These are phyloP conservation scores for Formica selysi DNA, from an alignment of 1,140 invertebrate species.

Conservation along the genomic window DNA sequence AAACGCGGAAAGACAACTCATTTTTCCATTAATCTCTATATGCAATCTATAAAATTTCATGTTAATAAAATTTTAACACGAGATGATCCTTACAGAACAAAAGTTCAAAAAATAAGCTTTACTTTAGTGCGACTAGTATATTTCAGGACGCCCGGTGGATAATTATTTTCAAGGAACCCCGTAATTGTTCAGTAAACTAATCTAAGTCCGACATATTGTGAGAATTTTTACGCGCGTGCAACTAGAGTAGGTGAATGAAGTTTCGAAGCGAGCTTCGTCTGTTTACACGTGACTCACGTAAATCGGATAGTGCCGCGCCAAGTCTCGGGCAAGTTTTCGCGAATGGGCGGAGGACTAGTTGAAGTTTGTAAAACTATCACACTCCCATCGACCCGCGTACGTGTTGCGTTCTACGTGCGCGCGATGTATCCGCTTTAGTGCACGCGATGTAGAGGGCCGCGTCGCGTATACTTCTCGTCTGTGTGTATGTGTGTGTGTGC, in stretches of 20 bases:
- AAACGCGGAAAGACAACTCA: not conserved
- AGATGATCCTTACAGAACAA: no score
- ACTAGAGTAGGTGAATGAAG: conserved; percentile 32
- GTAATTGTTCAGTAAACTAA: not conserved
- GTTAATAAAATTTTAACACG: not conserved
- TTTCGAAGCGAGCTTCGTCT: conserved; percentile 43
- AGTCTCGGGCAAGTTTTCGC: conserved; percentile 59
- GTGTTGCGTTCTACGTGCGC: conserved; percentile 33
- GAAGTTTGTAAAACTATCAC: conserved; percentile 63
- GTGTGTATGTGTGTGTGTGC: no score
- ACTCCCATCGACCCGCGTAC: conserved; percentile 41
- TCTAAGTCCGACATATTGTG: not conserved
- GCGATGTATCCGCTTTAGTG: conserved; percentile 20
- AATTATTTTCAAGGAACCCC: not conserved
- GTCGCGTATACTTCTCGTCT: not conserved
- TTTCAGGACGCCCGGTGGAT: not conserved
- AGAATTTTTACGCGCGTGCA: conserved; percentile 39
- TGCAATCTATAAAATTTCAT: not conserved
- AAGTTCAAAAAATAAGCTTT: not conserved
- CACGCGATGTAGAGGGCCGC: conserved; percentile 7
- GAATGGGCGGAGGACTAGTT: conserved; percentile 41
- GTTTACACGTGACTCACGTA: conserved; percentile 63
- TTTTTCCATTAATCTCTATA: not conserved
- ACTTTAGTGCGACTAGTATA: not conserved
- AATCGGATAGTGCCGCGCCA: conserved; percentile 57